A percentile compares a stretch with the other conserved stretches of the same genome.
phyloP scores from a whole-genome alignment of 2,797 vertebrate genomes.

The Toxotes lorentzi region DNA sequence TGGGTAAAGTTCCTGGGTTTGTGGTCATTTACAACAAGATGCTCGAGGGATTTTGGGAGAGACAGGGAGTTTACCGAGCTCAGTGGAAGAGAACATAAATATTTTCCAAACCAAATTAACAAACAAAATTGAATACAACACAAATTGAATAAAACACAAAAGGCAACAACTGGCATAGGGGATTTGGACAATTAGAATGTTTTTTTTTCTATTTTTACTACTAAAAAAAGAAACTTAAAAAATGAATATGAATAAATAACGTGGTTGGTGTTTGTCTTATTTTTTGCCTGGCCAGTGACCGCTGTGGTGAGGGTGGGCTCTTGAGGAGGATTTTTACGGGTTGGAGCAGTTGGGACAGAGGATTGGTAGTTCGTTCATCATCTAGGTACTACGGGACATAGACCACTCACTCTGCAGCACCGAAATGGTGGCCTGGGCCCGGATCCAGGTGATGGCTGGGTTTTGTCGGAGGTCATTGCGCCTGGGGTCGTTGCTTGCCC shows the following conservation, averaged over 20 bases:
- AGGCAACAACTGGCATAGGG: slow-evolving; percentile 25
- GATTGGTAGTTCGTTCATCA: slow-evolving; percentile 73
- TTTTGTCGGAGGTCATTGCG: slow-evolving; percentile 99
- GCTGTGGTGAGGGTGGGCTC: slow-evolving; percentile 32
- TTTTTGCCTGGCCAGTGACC: slow-evolving; percentile 43
- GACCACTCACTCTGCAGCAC: slow-evolving; percentile 99
- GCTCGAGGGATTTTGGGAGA: slow-evolving; percentile 58
- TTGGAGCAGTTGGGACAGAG: slow-evolving; percentile 55
- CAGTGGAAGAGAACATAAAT: slow-evolving; percentile 25
- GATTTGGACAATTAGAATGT: slow-evolving; percentile 5
- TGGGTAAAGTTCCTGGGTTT: slow-evolving; percentile 75
- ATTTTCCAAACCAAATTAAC: slow-evolving; percentile 27
- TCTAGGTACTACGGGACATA: slow-evolving; percentile 91
- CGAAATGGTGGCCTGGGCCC: slow-evolving; percentile 98
- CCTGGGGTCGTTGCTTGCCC: slow-evolving; percentile 98
- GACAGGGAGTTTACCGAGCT: slow-evolving; percentile 28
- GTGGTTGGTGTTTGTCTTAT: slow-evolving; percentile 34
- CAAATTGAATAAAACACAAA: too few species aligned
- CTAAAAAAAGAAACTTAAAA: slow-evolving; percentile 4
- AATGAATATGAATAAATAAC: slow-evolving; percentile 19
- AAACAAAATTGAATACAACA: slow-evolving; percentile 11
- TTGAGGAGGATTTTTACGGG: slow-evolving; percentile 34
- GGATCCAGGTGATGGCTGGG: slow-evolving; percentile 98
- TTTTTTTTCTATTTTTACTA: neutral
- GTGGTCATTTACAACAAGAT: slow-evolving; percentile 74